Evolutionary conservation across 2,113 vertebrate species (phyloP).

Genomic region (Misgurnus anguillicaudatus): DNA sequence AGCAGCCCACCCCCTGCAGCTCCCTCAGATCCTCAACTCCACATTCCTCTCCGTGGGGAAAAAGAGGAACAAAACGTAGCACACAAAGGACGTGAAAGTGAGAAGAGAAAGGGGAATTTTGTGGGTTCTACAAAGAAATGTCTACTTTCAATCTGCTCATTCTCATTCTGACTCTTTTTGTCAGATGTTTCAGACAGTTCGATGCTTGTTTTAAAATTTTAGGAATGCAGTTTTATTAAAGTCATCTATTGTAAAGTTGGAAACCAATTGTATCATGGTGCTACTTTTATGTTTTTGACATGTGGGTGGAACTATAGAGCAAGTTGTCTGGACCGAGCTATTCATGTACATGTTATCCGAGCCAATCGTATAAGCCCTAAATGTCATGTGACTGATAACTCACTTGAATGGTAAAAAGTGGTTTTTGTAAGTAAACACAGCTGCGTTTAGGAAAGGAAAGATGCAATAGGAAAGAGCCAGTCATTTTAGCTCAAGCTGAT

Average conservation of each 20-base stretch:
- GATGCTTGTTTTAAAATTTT: not conserved
- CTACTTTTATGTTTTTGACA: too few species aligned
- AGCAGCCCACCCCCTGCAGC: conserved; percentile 36
- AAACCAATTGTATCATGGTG: too few species aligned
- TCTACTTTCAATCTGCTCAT: conserved; percentile 10
- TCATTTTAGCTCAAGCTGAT: too few species aligned
- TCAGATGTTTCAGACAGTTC: not conserved
- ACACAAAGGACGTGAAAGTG: conserved; percentile 44
- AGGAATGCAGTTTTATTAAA: not conserved
- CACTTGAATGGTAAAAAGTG: too few species aligned
- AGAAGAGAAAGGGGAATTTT: conserved; percentile 38
- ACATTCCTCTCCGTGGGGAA: conserved; percentile 45
- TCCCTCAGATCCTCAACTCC: conserved; percentile 40
- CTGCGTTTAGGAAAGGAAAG: too few species aligned
- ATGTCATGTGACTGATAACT: not conserved
- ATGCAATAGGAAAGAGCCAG: too few species aligned
- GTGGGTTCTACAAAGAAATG: conserved; percentile 16
- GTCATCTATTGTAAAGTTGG: too few species aligned
- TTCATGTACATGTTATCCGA: too few species aligned
- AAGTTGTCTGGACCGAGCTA: too few species aligned
- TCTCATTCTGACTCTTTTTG: conserved; percentile 16
- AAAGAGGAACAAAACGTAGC: conserved; percentile 36
- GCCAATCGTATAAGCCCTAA: not conserved
- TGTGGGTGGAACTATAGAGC: too few species aligned
- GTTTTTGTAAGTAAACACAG: too few species aligned